Evolutionary conservation across 37 sponge, comb jelly and placozoan genomes (phyloP).

Genomic region (Crambe crambe): DNA sequence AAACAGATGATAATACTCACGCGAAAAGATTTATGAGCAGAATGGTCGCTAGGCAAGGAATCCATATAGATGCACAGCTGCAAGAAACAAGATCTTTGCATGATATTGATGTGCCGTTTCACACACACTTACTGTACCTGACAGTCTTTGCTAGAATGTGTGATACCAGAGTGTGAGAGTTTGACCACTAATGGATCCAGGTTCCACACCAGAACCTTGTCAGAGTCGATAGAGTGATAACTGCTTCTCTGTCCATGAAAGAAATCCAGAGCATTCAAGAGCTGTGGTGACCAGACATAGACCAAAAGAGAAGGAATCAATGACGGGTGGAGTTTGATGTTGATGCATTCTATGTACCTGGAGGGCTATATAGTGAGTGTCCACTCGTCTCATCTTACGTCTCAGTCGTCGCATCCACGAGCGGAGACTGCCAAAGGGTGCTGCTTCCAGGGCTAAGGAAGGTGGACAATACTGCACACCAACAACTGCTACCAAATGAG

Average conservation of each 20-base stretch:
- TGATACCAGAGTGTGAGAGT: slow-evolving; percentile 66
- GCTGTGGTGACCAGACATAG: slow-evolving; percentile 15
- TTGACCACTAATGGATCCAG: slow-evolving; percentile 61
- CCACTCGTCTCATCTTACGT: slow-evolving; percentile 6
- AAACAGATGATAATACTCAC: background rate
- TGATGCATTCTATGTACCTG: too few species aligned
- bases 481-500: slow-evolving; percentile 39
- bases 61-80: slow-evolving; percentile 20
- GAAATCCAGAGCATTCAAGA: slow-evolving; percentile 53
- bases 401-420: slow-evolving; percentile 9
- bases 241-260: slow-evolving; percentile 18
- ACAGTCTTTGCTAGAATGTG: slow-evolving; percentile 40
- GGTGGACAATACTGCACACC: slow-evolving; percentile 51
- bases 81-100: background rate
- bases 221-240: slow-evolving; percentile 49
- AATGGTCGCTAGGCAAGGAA: background rate
- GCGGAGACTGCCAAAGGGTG: slow-evolving; percentile 61
- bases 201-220: slow-evolving; percentile 59
- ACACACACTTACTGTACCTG: slow-evolving; percentile 3
- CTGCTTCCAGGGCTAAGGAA: slow-evolving; percentile 53
- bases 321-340: too few species aligned
- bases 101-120: background rate
- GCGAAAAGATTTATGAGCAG: background rate
- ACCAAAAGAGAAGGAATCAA: background rate
- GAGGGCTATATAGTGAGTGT: slow-evolving; percentile 52